Percentiles rank a stretch among this genome's conserved stretches.
Conservation (phyloP, 2,888 invertebrate species). For the Acanthosepion esculentum region DNA sequence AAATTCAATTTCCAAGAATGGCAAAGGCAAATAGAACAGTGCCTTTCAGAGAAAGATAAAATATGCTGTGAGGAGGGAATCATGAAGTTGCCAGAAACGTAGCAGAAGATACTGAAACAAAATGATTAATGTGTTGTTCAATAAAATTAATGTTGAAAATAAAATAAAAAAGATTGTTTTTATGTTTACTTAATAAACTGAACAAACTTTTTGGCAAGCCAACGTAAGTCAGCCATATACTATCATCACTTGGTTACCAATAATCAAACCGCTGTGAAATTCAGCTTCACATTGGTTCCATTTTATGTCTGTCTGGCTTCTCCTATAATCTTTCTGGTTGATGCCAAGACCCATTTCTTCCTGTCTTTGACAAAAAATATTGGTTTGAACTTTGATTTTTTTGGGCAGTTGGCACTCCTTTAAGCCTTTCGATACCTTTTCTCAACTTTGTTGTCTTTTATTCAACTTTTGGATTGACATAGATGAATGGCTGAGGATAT, state of each 20-base stretch:
- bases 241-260: conserved; percentile 7
- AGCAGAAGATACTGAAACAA: too few relatives aligned
- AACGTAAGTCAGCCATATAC: not conserved
- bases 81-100: too few relatives aligned
- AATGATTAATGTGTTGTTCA: too few relatives aligned
- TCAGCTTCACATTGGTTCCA: not conserved
- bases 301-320: not conserved
- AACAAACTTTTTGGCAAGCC: too few relatives aligned
- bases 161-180: too few relatives aligned
- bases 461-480: not conserved
- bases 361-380: conserved; percentile 6
- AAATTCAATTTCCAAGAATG: too few relatives aligned
- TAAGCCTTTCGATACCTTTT: conserved; percentile 5
- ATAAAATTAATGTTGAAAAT: too few relatives aligned
- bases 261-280: not conserved
- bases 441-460: not conserved
- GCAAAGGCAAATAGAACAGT: too few relatives aligned
- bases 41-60: too few relatives aligned
- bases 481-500: not conserved
- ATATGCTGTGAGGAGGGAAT: too few relatives aligned
- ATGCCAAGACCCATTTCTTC: not conserved
- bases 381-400: conserved; percentile 8
- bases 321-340: not conserved
- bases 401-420: not conserved
- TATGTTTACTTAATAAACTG: too few relatives aligned